Conservation (phyloP, 2,888 invertebrate genomes). For the Trichogramma evanescens region DNA sequence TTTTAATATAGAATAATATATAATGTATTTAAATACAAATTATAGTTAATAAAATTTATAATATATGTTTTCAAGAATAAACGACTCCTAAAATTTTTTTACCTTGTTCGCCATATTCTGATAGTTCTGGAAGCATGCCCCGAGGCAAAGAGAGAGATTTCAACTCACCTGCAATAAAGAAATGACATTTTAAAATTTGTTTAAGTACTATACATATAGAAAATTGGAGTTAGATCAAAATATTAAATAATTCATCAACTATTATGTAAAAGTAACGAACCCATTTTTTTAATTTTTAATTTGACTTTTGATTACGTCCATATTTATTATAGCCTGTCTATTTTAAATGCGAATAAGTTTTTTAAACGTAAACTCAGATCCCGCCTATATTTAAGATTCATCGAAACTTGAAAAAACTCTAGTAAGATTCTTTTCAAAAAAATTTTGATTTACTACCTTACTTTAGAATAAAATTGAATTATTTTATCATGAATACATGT, state of each 20-base stretch:
- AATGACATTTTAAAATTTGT: constrained; percentile 8
- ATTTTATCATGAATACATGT: no score
- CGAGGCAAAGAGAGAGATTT: constrained; percentile 49
- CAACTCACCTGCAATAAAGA: constrained; percentile 57
- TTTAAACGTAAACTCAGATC: no score
- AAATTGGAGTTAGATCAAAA: background rate
- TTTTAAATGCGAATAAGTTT: no score
- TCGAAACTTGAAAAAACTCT: no score
- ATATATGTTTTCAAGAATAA: background rate
- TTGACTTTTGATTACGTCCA: no score
- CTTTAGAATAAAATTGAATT: no score
- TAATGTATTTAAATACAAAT: background rate
- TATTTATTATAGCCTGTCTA: no score
- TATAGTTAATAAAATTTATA: background rate
- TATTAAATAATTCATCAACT: background rate
- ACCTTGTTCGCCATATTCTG: constrained; percentile 34
- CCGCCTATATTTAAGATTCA: no score
- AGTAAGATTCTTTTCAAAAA: no score
- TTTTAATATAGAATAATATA: background rate
- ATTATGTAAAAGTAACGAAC: background rate
- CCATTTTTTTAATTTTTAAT: no score
- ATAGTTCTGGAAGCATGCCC: constrained; percentile 36
- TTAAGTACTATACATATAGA: no score
- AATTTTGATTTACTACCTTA: no score
- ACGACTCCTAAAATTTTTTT: constrained; percentile 22